A percentile compares a stretch with the other conserved stretches of the same genome.
Evolutionary conservation across 2,797 vertebrate species (phyloP).

Genomic region (Parotocinclus haroldoi): DNA sequence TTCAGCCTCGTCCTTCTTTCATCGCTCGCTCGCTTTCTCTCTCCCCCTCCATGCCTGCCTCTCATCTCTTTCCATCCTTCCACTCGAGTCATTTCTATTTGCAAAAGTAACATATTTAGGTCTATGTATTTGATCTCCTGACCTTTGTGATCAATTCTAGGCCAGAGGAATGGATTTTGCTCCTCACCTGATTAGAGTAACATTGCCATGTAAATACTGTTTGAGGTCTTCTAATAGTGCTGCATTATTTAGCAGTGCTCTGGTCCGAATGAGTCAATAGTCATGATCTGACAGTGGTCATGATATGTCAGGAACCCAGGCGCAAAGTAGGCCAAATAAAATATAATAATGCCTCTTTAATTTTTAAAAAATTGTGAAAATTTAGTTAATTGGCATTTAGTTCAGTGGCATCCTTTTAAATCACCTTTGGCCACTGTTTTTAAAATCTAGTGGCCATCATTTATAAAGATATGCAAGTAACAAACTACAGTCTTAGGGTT

Average conservation of each 20-base stretch:
- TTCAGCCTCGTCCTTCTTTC: slow-evolving; percentile 48
- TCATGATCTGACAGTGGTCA: slow-evolving; percentile 50
- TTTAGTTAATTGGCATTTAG: too few relatives aligned
- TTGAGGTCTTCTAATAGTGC: slow-evolving; percentile 76
- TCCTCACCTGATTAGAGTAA: slow-evolving; percentile 82
- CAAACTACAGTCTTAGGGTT: too few relatives aligned
- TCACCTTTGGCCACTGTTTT: too few relatives aligned
- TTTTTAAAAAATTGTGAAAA: too few relatives aligned
- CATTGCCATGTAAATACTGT: slow-evolving; percentile 96
- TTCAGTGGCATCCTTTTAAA: too few relatives aligned
- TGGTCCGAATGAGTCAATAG: slow-evolving; percentile 87
- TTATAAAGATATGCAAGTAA: too few relatives aligned
- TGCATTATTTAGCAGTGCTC: slow-evolving; percentile 90
- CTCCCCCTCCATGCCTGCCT: slow-evolving; percentile 37
- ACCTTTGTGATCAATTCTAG: slow-evolving; percentile 69
- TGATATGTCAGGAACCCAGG: neutral
- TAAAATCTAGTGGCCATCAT: too few relatives aligned
- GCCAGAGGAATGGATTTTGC: slow-evolving; percentile 80
- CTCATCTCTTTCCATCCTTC: slow-evolving; percentile 47
- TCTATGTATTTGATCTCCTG: slow-evolving; percentile 16
- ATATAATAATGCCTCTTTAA: too few relatives aligned
- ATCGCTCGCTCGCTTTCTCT: neutral
- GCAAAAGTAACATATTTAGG: slow-evolving; percentile 31
- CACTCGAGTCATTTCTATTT: slow-evolving; percentile 38
- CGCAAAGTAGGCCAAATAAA: too few relatives aligned